phyloP scores from a whole-genome alignment of 2,113 vertebrate species.

The Bungarus multicinctus region DNA sequence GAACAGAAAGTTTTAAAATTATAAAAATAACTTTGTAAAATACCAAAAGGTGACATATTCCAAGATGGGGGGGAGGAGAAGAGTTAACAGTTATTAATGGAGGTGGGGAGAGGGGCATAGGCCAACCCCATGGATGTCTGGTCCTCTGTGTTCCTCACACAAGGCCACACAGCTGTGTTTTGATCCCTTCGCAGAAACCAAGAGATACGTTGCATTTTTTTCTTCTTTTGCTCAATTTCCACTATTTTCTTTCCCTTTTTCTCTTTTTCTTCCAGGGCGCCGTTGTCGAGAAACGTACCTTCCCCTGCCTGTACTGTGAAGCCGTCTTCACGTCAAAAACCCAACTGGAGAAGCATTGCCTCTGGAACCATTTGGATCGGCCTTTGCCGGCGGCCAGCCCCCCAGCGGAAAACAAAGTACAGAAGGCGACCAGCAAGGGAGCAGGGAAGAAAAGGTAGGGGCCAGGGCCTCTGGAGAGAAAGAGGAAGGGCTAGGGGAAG shows the following conservation, averaged over 20 bases:
- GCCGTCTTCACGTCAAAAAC: constrained; percentile 93
- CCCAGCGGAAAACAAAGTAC: constrained; percentile 73
- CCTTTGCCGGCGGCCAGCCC: constrained; percentile 62
- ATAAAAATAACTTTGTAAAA: not conserved
- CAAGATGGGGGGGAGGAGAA: not conserved
- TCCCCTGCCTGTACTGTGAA: constrained; percentile 89
- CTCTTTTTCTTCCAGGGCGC: constrained; percentile 71
- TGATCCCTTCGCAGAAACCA: not conserved
- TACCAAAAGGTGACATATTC: not conserved
- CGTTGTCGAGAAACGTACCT: constrained; percentile 83
- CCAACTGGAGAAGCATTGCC: constrained; percentile 91
- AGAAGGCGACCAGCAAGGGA: constrained; percentile 75
- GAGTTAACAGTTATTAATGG: not conserved
- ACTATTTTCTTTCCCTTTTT: not conserved
- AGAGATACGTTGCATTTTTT: not conserved
- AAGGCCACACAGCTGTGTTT: not conserved
- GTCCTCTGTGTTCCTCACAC: not conserved
- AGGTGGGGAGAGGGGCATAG: not conserved
- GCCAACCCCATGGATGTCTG: not conserved
- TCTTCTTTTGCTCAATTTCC: not conserved
- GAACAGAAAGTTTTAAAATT: not conserved
- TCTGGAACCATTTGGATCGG: constrained; percentile 91
- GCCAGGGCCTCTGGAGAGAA: constrained; percentile 12
- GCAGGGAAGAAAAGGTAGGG: constrained; percentile 88
- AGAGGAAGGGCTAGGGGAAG: constrained; percentile 12